phyloP scores from a whole-genome alignment of 2,113 vertebrate genomes.

The Trinectes maculatus region DNA sequence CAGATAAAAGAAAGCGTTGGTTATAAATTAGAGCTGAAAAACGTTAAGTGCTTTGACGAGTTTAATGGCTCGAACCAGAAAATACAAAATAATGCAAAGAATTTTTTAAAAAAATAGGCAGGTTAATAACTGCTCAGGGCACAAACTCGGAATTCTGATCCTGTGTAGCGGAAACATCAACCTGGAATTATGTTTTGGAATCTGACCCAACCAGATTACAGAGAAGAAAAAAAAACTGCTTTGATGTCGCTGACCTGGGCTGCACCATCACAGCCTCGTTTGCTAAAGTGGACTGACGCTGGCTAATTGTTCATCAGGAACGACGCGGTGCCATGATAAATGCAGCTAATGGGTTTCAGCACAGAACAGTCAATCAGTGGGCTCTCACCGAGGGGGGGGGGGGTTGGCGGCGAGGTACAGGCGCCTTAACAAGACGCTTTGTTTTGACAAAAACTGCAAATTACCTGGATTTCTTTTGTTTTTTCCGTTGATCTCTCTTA shows the following conservation, averaged over 20 bases:
- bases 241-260: conserved; percentile 24
- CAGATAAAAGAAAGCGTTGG: no score
- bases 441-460: conserved; percentile 34
- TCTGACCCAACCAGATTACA: neutral
- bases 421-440: conserved; percentile 27
- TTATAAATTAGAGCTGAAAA: no score
- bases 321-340: conserved; percentile 23
- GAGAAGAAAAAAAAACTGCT: conserved; percentile 17
- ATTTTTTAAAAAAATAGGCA: no score
- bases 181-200: conserved; percentile 1
- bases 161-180: no score
- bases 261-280: conserved; percentile 3
- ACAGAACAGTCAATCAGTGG: conserved; percentile 40
- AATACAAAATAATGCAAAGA: no score
- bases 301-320: conserved; percentile 55
- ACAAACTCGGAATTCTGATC: neutral
- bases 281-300: conserved; percentile 41
- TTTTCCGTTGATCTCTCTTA: conserved; percentile 18
- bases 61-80: no score
- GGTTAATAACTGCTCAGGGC: neutral
- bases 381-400: conserved; percentile 22
- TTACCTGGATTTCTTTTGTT: conserved; percentile 33
- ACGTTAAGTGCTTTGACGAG: no score
- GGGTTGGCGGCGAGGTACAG: no score
- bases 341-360: conserved; percentile 52